Evolutionary conservation across 2,113 vertebrate genomes (phyloP).

Genomic region (Tachysurus fulvidraco): DNA sequence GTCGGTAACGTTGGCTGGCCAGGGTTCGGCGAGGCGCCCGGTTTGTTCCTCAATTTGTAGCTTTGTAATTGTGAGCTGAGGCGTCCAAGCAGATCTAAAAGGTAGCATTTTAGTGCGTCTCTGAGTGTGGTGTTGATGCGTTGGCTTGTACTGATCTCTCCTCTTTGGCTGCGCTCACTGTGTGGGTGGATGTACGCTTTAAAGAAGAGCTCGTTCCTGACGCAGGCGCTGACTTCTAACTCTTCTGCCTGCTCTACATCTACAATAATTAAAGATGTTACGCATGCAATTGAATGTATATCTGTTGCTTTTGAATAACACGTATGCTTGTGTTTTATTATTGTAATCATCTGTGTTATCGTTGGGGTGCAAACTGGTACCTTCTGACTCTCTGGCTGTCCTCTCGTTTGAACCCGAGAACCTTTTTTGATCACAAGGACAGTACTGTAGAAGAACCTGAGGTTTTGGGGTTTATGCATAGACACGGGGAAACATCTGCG

Average conservation of each 20-base stretch:
- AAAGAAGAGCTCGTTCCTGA: conserved; percentile 25
- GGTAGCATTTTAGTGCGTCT: background rate
- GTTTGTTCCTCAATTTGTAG: background rate
- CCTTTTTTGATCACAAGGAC: background rate
- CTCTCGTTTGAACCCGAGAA: too few species aligned
- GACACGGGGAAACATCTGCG: background rate
- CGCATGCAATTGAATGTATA: background rate
- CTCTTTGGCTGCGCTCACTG: conserved; percentile 31
- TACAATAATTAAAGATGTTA: background rate
- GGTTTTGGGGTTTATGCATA: background rate
- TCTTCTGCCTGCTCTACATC: background rate
- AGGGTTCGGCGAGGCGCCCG: background rate
- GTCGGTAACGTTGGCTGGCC: too few species aligned
- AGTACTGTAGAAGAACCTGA: background rate
- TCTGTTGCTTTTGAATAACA: too few species aligned
- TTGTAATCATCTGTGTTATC: too few species aligned
- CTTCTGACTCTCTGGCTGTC: background rate
- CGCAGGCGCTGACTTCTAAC: conserved; percentile 32
- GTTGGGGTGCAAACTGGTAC: background rate
- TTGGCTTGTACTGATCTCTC: conserved; percentile 48
- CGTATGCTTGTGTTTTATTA: background rate
- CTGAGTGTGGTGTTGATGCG: conserved; percentile 29
- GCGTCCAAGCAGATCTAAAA: background rate
- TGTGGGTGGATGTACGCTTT: conserved; percentile 42
- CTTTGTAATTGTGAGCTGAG: background rate